These are phyloP conservation scores for Cyprinus carpio DNA, from an alignment of 2,113 vertebrate species.

Conservation along the genomic window DNA sequence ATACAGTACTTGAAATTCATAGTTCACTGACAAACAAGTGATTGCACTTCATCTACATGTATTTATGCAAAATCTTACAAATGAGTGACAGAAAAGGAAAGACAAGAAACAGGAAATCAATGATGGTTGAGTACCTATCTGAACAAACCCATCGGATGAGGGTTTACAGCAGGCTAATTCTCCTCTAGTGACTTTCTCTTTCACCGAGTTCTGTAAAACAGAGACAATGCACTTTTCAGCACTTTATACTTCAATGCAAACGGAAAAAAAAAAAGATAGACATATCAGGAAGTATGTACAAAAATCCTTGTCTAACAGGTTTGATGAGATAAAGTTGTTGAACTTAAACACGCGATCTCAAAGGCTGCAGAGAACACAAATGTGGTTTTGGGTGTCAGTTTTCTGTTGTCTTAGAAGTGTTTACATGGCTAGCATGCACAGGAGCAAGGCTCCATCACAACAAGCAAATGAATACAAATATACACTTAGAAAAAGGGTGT, in stretches of 20 bases:
- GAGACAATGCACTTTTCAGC: neutral
- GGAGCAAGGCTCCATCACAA: neutral
- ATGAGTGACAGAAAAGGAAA: neutral
- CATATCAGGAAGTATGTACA: neutral
- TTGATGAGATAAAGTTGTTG: neutral
- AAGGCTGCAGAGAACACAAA: neutral
- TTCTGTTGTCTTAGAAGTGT: neutral
- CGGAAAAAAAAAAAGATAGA: neutral
- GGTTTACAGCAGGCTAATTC: slow-evolving; percentile 59
- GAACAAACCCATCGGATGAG: slow-evolving; percentile 71
- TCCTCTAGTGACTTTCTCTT: slow-evolving; percentile 36
- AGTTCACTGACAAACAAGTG: neutral
- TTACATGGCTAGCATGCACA: neutral
- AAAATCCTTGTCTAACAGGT: neutral
- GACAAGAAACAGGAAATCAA: neutral
- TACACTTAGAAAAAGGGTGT: neutral
- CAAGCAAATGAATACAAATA: neutral
- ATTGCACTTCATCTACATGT: neutral
- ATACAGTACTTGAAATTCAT: neutral
- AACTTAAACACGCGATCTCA: neutral
- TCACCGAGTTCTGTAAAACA: slow-evolving; percentile 59
- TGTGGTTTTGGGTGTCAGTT: neutral
- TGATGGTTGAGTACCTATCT: slow-evolving; percentile 64
- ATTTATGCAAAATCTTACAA: slow-evolving; percentile 17
- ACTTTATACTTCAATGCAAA: neutral